A percentile compares a stretch with the other conserved stretches of the same genome.
Evolutionary conservation across 2,113 vertebrate species (phyloP).

Genomic region (Cricetomys ansorgei): DNA sequence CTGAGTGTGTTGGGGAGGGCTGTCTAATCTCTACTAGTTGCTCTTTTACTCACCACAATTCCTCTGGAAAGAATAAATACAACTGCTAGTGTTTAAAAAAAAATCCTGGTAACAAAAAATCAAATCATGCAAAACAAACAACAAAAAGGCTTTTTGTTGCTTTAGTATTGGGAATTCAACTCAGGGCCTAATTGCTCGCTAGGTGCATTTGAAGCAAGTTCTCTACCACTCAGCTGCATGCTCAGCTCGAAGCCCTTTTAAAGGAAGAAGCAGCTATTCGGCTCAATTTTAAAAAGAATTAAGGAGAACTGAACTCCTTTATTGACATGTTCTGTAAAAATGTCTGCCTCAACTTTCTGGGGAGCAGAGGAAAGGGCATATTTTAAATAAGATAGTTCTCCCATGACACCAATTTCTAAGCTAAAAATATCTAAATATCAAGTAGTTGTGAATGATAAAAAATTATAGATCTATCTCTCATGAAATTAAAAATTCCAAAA

Average conservation of each 20-base stretch:
- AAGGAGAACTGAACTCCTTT: neutral
- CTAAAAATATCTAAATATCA: neutral
- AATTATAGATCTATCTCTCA: neutral
- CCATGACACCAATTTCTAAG: neutral
- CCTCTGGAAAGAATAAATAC: neutral
- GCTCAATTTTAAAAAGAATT: neutral
- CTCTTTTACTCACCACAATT: neutral
- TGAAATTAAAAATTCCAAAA: constrained; percentile 19
- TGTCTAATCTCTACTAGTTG: neutral
- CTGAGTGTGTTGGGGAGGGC: too few relatives aligned
- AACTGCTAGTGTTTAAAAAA: neutral
- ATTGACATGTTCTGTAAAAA: neutral
- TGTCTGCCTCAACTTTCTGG: neutral
- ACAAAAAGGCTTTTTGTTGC: neutral
- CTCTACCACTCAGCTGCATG: neutral
- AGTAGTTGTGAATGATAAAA: neutral
- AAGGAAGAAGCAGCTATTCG: neutral
- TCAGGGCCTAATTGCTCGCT: neutral
- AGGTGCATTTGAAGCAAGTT: neutral
- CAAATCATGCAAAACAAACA: neutral
- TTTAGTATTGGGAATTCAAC: neutral
- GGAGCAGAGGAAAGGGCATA: neutral
- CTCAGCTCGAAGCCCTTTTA: neutral
- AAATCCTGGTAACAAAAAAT: neutral
- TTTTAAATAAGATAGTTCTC: neutral